Conservation (phyloP, 2,113 vertebrate genomes). For the Pan troglodytes region NHGRI_mPanTro3-v2.1_pri NC_072419.2:69028001-69028500, state of each 20-base stretch:
- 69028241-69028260: background rate
- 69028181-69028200: background rate
- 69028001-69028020: no score
- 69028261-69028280: no score
- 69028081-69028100: background rate
- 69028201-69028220: no score
- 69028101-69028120: background rate
- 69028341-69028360: background rate
- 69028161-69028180: background rate
- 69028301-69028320: background rate
- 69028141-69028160: no score
- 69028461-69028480: background rate
- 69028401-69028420: background rate
- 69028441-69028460: background rate
- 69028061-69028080: no score
- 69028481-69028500: background rate
- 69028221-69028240: background rate
- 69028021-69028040: background rate
- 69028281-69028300: background rate
- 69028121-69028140: no score
- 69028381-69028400: background rate
- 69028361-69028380: background rate
- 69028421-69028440: background rate
- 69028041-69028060: accelerated
- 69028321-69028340: background rate